A percentile compares a stretch with the other conserved stretches of the same genome.
These are phyloP conservation scores for Willowsia nigromaculata DNA, from an alignment of 2,888 invertebrate species.

Conservation along the genomic window DNA sequence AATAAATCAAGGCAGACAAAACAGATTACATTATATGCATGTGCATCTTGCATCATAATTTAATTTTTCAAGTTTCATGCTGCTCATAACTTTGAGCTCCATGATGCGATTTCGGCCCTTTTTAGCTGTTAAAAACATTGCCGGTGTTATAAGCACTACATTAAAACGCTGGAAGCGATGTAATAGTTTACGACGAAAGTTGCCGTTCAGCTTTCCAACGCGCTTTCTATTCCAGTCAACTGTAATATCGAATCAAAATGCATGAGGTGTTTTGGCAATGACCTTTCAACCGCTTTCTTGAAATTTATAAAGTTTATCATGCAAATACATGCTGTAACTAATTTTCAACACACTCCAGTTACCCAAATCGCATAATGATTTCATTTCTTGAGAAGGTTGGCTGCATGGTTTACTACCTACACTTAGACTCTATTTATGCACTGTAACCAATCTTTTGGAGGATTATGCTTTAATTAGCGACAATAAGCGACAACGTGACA, in stretches of 20 bases:
- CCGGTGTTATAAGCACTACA: neutral
- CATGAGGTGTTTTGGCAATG: neutral
- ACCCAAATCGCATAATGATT: neutral
- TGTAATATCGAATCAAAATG: neutral
- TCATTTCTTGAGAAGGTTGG: neutral
- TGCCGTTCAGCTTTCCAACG: neutral
- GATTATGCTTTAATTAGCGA: neutral
- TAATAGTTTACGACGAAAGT: neutral
- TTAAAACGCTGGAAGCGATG: neutral
- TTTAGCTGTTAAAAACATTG: neutral
- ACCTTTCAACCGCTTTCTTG: neutral
- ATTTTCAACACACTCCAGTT: constrained; percentile 4
- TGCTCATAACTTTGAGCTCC: neutral
- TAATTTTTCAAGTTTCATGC: constrained; percentile 1
- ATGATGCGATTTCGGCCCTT: neutral
- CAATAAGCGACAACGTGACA: neutral
- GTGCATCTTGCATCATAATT: constrained; percentile 1
- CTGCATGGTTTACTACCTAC: neutral
- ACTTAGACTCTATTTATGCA: neutral
- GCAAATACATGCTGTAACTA: neutral
- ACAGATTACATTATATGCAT: neutral
- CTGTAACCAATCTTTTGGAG: neutral
- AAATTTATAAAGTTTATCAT: neutral
- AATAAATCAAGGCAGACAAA: constrained; percentile 41
- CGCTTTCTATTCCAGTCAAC: neutral